These are phyloP conservation scores for Chrysolina americana DNA, from an alignment of 2,888 invertebrate species.

Conservation along the genomic window DNA sequence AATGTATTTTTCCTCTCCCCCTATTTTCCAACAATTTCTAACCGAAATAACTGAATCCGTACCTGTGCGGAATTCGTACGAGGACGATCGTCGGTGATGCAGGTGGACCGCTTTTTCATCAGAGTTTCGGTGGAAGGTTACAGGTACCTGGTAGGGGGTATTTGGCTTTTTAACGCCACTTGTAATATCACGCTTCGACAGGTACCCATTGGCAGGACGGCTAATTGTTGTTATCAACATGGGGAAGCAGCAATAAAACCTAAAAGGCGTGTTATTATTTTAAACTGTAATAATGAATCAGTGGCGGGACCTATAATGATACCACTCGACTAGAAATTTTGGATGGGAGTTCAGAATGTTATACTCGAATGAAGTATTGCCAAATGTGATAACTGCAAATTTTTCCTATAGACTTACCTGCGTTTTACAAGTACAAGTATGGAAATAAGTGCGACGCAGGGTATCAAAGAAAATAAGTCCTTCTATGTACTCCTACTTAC, in stretches of 20 bases:
- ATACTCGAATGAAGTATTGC: background rate
- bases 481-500: too few species aligned
- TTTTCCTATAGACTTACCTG: background rate
- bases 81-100: conserved; percentile 41
- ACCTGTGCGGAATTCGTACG: conserved; percentile 39
- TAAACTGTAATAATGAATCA: conserved; percentile 44
- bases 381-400: background rate
- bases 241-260: conserved; percentile 46
- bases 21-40: too few species aligned
- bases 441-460: too few species aligned
- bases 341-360: background rate
- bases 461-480: too few species aligned
- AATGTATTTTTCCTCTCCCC: too few species aligned
- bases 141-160: conserved; percentile 49
- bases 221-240: conserved; percentile 44
- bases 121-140: conserved; percentile 48
- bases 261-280: conserved; percentile 48
- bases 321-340: background rate
- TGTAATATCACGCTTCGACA: conserved; percentile 49
- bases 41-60: conserved; percentile 1
- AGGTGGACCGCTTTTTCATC: conserved; percentile 48
- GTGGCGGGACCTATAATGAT: conserved; percentile 22
- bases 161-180: conserved; percentile 50
- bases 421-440: too few species aligned
- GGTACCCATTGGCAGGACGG: conserved; percentile 43